These are phyloP conservation scores for Porites australiensis DNA, from an alignment of 64 coral and sea anemone genomes.

Conservation along the genomic window DNA sequence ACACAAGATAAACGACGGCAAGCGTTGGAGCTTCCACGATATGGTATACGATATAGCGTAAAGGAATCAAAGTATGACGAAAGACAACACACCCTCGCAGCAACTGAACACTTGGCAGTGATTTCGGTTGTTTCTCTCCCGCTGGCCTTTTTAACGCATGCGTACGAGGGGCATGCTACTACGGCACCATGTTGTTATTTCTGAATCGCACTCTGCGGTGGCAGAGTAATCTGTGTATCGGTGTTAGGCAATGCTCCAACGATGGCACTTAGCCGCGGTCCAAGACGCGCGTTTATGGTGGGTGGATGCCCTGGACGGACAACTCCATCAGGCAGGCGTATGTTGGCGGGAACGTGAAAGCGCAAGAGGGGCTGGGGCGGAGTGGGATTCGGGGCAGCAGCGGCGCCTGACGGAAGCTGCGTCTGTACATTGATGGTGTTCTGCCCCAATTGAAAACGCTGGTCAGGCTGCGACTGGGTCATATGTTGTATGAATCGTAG, in stretches of 20 bases:
- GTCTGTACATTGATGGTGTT: constrained; percentile 31
- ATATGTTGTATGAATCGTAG: constrained; percentile 43
- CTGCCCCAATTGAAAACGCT: constrained; percentile 1
- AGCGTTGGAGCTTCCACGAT: too few species aligned
- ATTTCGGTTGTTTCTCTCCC: too few species aligned
- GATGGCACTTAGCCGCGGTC: background rate
- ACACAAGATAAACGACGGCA: too few species aligned
- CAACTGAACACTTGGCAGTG: too few species aligned
- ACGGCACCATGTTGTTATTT: background rate
- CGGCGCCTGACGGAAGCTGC: background rate
- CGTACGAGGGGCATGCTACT: background rate
- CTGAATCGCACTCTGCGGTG: background rate
- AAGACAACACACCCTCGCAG: too few species aligned
- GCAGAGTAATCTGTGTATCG: background rate
- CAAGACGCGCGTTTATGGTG: background rate
- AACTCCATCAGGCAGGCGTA: background rate
- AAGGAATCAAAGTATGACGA: too few species aligned
- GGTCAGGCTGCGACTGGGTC: background rate
- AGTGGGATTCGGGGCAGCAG: background rate
- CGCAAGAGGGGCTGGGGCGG: background rate
- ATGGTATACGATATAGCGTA: too few species aligned
- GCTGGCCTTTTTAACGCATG: background rate
- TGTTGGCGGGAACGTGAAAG: background rate
- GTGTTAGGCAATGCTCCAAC: background rate
- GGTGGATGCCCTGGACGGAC: background rate